Evolutionary conservation across 2,113 vertebrate genomes (phyloP).

Genomic region (Vombatus ursinus): DNA sequence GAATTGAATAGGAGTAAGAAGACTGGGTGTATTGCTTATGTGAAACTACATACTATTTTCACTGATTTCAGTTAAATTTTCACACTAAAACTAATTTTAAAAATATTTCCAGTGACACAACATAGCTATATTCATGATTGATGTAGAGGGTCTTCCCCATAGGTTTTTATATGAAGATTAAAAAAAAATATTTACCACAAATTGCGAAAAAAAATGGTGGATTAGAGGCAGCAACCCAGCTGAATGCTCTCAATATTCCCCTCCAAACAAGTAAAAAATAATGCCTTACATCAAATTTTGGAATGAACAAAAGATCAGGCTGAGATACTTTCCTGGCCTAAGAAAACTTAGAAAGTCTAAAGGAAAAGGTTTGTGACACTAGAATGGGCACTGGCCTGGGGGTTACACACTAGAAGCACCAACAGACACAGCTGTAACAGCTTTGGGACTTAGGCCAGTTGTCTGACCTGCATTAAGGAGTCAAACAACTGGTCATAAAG

Average conservation of each 20-base stretch:
- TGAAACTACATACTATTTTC: no score
- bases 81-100: no score
- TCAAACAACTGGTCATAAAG: neutral
- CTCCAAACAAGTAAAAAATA: neutral
- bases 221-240: neutral
- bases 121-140: no score
- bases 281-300: neutral
- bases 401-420: neutral
- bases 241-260: neutral
- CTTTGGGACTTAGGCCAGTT: neutral
- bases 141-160: neutral
- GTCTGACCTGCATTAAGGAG: no score
- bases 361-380: neutral
- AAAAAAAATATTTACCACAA: neutral
- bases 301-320: neutral
- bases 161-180: neutral
- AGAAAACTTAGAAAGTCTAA: neutral
- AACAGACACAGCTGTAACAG: neutral
- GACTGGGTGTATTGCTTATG: no score
- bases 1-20: no score
- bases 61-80: no score
- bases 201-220: neutral
- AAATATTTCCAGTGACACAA: no score
- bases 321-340: neutral
- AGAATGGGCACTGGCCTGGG: neutral